Evolutionary conservation across 2,888 invertebrate genomes (phyloP).

Genomic region (Cacoxenus indagator): DNA sequence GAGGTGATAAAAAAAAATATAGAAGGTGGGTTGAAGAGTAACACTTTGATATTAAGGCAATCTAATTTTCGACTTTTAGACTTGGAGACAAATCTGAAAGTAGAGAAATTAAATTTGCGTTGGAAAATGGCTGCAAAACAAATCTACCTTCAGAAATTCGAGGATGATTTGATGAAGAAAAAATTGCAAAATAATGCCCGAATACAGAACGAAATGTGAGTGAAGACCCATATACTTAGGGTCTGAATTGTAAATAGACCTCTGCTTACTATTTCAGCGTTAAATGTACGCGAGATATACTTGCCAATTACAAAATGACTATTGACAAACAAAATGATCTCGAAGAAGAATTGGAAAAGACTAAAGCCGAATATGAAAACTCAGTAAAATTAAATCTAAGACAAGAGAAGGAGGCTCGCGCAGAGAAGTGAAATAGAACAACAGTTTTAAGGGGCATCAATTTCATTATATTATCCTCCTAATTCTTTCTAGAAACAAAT

Average conservation of each 20-base stretch:
- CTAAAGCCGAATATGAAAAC: constrained; percentile 40
- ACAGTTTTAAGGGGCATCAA: neutral
- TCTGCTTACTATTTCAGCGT: constrained; percentile 41
- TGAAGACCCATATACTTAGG: neutral
- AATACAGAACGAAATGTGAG: constrained; percentile 45
- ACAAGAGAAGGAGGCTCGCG: constrained; percentile 52
- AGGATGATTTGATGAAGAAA: constrained; percentile 43
- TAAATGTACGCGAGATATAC: constrained; percentile 45
- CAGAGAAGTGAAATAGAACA: constrained; percentile 61
- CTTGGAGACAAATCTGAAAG: constrained; percentile 20
- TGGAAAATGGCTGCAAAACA: constrained; percentile 43
- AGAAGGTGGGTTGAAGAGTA: neutral
- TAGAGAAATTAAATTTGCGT: constrained; percentile 28
- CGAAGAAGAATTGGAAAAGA: constrained; percentile 45
- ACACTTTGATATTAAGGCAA: too few species aligned
- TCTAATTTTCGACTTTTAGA: neutral
- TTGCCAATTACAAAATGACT: constrained; percentile 45
- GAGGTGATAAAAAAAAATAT: constrained; percentile 35
- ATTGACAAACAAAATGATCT: constrained; percentile 49
- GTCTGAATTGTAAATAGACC: neutral
- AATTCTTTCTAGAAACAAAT: constrained; percentile 57
- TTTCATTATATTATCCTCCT: too few species aligned
- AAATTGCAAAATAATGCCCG: constrained; percentile 51
- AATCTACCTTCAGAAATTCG: constrained; percentile 40
- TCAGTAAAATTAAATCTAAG: constrained; percentile 43